Evolutionary conservation across 1,140 invertebrate species (phyloP), one percentile per base, ranked within the genome.

Genomic region (Brachionus angularis): DNA sequence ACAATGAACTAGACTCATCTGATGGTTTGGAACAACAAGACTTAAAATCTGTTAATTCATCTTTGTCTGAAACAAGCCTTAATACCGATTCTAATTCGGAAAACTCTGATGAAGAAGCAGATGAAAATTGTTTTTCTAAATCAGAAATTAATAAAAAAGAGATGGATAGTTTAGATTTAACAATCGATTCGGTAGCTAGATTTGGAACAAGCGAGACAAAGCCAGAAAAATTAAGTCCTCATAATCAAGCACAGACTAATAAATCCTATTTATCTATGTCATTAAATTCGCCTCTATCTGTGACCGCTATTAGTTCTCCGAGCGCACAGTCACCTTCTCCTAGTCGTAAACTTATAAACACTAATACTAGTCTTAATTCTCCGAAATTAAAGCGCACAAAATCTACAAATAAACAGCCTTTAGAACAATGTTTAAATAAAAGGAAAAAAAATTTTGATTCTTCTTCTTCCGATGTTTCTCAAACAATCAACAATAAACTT

Each of bases 151-250:
- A n/a, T n/a, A 42, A 16, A 42, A 67, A 67, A 21, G 27, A 46
- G 36, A 67, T 67, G 62, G 62, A 67, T 27, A 67, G 42, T 16
- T 33, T 67, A 18, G 62, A 67, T 27, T 23, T 47, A 33, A 67
- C 62, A 8, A 67, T 67, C n/a, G 62, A 67, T 21, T 67, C 62
- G 12, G 62, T 67, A 18, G 62, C 62, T n/a, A 27, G 62, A 3
- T 67, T 67, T 27, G 62, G 62, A 21, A 42, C 62, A 39, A 33
- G 36, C 12, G 33, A 67, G 18, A 33, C 33, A 18, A 16, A 27
- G 25, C 16, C 62, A 33, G 39, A 42, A 10, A 16, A 42, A 16
- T n/a, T n/a, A n/a, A n/a, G n/a, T n/a, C 53, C 14, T 21, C 33
- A 31, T 16, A 31, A 31, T 25, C 53, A 16, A 16, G 27, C 29